Conservation (phyloP, 2,113 vertebrate genomes). For the Lasiurus borealis region DNA sequence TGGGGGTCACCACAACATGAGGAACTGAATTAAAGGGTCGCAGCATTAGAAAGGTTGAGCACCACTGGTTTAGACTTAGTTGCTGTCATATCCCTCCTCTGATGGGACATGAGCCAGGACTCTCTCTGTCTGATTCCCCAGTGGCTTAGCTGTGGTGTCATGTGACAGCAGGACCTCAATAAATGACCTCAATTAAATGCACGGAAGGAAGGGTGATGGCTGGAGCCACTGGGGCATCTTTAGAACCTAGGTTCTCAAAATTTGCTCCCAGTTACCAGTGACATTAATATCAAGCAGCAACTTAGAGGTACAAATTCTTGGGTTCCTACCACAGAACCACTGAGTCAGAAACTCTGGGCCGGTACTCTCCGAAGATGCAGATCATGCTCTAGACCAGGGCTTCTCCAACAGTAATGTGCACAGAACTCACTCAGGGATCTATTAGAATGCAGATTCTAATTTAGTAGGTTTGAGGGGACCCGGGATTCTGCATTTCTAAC, state of each 20-base stretch:
- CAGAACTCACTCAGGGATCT: background rate
- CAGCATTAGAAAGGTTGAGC: too few relatives aligned
- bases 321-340: background rate
- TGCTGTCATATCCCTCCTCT: too few relatives aligned
- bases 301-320: background rate
- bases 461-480: background rate
- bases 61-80: too few relatives aligned
- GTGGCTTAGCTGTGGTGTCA: too few relatives aligned
- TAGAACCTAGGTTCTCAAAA: background rate
- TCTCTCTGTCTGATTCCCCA: too few relatives aligned
- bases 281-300: background rate
- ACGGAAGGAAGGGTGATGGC: too few relatives aligned
- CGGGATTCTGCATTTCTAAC: background rate
- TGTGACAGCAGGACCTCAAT: too few relatives aligned
- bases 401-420: background rate
- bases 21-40: too few relatives aligned
- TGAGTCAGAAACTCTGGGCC: background rate
- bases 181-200: too few relatives aligned
- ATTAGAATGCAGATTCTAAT: background rate
- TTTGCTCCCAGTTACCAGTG: rapidly evolving
- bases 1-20: too few relatives aligned
- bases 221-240: background rate
- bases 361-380: background rate
- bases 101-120: too few relatives aligned
- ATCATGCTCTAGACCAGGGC: too few relatives aligned